These are phyloP conservation scores for Entelurus aequoreus DNA, from an alignment of 2,113 vertebrate genomes.

Conservation along the genomic window DNA sequence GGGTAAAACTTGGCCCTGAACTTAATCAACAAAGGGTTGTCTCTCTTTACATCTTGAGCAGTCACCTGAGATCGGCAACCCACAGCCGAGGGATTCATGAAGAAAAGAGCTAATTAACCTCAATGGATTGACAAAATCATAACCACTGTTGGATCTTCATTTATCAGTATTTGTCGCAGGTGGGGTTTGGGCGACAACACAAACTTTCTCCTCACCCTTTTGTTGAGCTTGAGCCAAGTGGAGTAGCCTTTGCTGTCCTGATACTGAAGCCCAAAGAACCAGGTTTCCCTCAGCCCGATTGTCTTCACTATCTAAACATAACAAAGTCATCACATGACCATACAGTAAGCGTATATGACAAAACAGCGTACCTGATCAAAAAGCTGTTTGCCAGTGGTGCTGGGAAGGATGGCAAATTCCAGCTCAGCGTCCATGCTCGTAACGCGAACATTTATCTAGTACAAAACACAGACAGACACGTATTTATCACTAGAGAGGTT, in stretches of 20 bases:
- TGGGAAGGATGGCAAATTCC: conserved; percentile 97
- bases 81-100: conserved; percentile 16
- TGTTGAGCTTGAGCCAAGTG: conserved; percentile 96
- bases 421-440: conserved; percentile 98
- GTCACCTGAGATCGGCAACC: conserved; percentile 76
- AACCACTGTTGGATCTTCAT: neutral
- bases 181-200: neutral
- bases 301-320: conserved; percentile 88
- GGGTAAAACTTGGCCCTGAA: conserved; percentile 96
- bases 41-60: conserved; percentile 88
- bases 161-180: neutral
- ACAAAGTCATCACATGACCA: conserved; percentile 9
- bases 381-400: conserved; percentile 94
- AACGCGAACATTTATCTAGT: conserved; percentile 90
- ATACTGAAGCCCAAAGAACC: conserved; percentile 97
- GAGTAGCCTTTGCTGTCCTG: conserved; percentile 94
- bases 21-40: conserved; percentile 90
- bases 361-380: conserved; percentile 85
- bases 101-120: conserved; percentile 33
- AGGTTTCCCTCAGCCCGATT: conserved; percentile 92
- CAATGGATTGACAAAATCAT: conserved; percentile 10
- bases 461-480: conserved; percentile 35
- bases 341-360: neutral
- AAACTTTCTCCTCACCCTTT: conserved; percentile 77
- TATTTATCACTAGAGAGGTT: conserved; percentile 30